Base-by-base conservation (phyloP, 2,888 invertebrate genomes). In the Drosophila gaucha region DNA sequence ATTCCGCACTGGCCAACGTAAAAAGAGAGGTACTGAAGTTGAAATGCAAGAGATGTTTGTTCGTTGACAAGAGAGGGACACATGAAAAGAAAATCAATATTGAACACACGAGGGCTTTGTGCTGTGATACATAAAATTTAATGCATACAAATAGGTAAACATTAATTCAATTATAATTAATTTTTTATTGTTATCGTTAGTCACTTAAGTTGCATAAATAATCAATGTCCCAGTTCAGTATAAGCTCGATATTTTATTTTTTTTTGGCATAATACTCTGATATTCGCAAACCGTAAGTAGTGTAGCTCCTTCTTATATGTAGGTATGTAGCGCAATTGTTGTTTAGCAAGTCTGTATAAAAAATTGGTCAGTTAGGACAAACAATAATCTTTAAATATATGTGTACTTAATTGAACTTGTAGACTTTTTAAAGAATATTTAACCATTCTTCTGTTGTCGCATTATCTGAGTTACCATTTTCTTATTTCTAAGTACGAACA, bases 31-130 rank as follows among this genome's bases (percentile, higher is more conserved):
- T 0, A 51, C 58, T 0, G 76, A 68, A n/a, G 74, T 85, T 0
- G 90, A 90, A 68, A 76, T 90, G 86, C 70, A 79, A 47, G 86
- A 86, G 56, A 73, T 88, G 1, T 76, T 79, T 57, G 56, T 55
- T 10, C 60, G 26, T 30, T 44, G 0, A 10, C 22, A 41, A 9
- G 10, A 30, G 14, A 18, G n/a, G 18, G 6, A 1, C 6, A 9
- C 9, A 31, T 20, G 18, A 36, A 6, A 3, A 24, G 14, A 6
- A 43, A 6, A 49, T 36, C 5, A 51, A 12, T 36, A n/a, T 12
- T 38, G 8, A 56, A 24, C 3, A 30, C n/a, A 24, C 33, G 54
- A 50, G 57, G 59, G 58, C 51, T 64, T 50, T 66, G 58, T 57
- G 56, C 74, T 83, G 84, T 86, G 86, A 79, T 79, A 84, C 39